Evolutionary conservation across 2,888 invertebrate species (phyloP), one percentile per base, ranked within the genome.

Genomic region (Lomographa bimaculata): DNA sequence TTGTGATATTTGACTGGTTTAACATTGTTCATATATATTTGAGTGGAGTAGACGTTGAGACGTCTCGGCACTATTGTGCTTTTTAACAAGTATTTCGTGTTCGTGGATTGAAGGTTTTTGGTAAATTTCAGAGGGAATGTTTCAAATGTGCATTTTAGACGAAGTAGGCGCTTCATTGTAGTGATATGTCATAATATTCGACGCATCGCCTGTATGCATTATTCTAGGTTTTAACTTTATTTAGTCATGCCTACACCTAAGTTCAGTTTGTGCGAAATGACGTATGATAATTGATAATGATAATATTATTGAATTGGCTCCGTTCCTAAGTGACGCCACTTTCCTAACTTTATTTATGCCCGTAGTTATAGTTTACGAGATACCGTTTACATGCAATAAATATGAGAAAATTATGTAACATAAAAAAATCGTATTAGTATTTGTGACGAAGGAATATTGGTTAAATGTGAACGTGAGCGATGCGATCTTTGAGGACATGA

Each of bases 221-320:
- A 75, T 43, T 78, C 55, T 86, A 85, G 82, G 59, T 68, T 77
- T 70, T 83, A 81, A 76, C 71, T 74, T 85, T 84, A 84, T 86
- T 84, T 86, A 86, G 86, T 87, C 86, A 86, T 82, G 63, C 73
- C 62, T 81, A 71, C 61, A 72, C 61, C 64, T 84, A 83, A 84
- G 83, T 84, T 84, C 79, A 73, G 68, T 80, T 77, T 72, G 78
- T 77, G 77, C 71, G 74, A 65, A 65, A 72, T 72, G 29, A 35
- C 26, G 17, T 27, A 71, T 65, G 64, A 61, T 69, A 60, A 71
- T n/a, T n/a, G n/a, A n/a, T n/a, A n/a, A n/a, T n/a, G n/a, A n/a
- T n/a, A n/a, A 65, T 40, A 63, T 61, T 66, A 73, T 71, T 74
- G 67, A 69, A 75, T 77, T 73, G 83, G 85, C 83, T 80, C 81